These are phyloP conservation scores for Ctenochaetus hawaiiensis DNA, from an alignment of 2,797 vertebrate genomes.

Conservation along the genomic window DNA sequence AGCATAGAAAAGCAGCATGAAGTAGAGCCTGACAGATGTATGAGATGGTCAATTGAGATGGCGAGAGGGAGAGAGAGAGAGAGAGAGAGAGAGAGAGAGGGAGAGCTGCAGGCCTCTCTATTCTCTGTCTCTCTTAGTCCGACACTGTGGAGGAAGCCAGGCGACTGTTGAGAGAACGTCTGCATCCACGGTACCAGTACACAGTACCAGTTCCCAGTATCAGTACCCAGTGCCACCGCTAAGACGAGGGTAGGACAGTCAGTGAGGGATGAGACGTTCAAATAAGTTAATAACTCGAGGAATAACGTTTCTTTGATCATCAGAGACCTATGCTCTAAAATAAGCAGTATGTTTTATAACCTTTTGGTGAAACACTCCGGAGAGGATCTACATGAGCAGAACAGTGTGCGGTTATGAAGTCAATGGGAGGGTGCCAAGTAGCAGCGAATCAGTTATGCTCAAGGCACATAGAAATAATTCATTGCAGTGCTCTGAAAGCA, in stretches of 20 bases:
- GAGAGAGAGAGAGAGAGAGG: slow-evolving; percentile 20
- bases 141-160: slow-evolving; percentile 46
- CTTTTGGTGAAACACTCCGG: slow-evolving; percentile 50
- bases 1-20: slow-evolving; percentile 60
- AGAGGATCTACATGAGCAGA: slow-evolving; percentile 57
- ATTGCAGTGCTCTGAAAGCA: slow-evolving; percentile 70
- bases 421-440: slow-evolving; percentile 67
- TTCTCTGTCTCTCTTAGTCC: slow-evolving; percentile 64
- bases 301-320: slow-evolving; percentile 51
- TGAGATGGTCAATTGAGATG: slow-evolving; percentile 47
- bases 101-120: slow-evolving; percentile 57
- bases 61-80: not conserved
- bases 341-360: slow-evolving; percentile 53
- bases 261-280: slow-evolving; percentile 8
- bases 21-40: slow-evolving; percentile 47
- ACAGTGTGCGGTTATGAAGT: slow-evolving; percentile 54
- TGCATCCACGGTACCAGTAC: not conserved
- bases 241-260: slow-evolving; percentile 14
- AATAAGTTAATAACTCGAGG: slow-evolving; percentile 33
- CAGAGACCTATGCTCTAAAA: slow-evolving; percentile 57
- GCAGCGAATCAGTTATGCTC: slow-evolving; percentile 77
- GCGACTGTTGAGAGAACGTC: slow-evolving; percentile 35
- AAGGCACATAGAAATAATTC: slow-evolving; percentile 80
- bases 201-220: not conserved
- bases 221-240: not conserved